phyloP scores from a whole-genome alignment of 2,797 vertebrate genomes.

The Percopsis omiscomaycus region DNA sequence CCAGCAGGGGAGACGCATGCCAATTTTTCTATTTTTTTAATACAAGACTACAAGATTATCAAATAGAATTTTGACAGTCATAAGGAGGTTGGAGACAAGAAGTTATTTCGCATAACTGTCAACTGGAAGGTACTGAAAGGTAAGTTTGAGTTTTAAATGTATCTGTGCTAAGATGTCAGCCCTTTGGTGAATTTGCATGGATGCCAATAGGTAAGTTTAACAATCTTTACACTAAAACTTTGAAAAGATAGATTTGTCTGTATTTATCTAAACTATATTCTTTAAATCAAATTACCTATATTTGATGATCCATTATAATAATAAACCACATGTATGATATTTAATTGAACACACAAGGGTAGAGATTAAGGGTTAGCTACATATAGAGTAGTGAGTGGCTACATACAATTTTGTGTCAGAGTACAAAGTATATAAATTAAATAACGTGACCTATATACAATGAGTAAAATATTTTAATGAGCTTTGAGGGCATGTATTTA shows the following conservation, averaged over 20 bases:
- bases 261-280: background rate
- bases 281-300: background rate
- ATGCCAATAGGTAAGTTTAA: constrained; percentile 55
- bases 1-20: constrained; percentile 33
- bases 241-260: background rate
- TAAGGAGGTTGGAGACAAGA: constrained; percentile 30
- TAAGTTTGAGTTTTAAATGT: background rate
- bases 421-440: constrained; percentile 6
- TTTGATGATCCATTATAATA: background rate
- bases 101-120: constrained; percentile 6
- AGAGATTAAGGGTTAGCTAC: too few species aligned
- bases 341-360: background rate
- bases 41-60: constrained; percentile 48
- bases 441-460: constrained; percentile 22
- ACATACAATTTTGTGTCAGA: constrained; percentile 9
- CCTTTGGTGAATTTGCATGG: constrained; percentile 16
- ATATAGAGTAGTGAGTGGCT: background rate
- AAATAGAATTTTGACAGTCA: constrained; percentile 32
- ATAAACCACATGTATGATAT: background rate
- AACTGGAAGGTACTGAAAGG: constrained; percentile 5
- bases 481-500: constrained; percentile 28
- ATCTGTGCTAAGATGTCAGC: background rate
- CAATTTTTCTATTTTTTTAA: constrained; percentile 44
- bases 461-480: constrained; percentile 8
- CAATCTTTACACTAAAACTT: background rate